These are phyloP conservation scores for Atherix ibis DNA, from an alignment of 2,888 invertebrate species.

Conservation along the genomic window DNA sequence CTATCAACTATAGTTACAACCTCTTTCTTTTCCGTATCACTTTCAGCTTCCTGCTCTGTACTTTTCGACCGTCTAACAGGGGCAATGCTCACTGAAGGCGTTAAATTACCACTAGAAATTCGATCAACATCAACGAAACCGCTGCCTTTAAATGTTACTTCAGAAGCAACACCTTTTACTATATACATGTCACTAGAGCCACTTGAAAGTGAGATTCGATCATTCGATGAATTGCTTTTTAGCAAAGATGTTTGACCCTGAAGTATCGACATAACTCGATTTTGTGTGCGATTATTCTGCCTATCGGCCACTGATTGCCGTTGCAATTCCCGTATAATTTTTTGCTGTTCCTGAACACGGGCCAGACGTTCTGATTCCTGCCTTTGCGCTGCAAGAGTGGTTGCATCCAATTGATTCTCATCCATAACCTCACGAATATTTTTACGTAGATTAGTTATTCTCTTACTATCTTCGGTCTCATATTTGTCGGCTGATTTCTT, in stretches of 20 bases:
- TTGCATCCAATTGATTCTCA: slow-evolving; percentile 81
- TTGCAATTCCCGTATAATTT: slow-evolving; percentile 66
- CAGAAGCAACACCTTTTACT: slow-evolving; percentile 7
- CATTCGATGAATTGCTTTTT: slow-evolving; percentile 22
- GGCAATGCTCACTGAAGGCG: slow-evolving; percentile 36
- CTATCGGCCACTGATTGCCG: slow-evolving; percentile 61
- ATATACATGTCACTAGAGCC: slow-evolving; percentile 9
- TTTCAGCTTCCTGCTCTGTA: slow-evolving; percentile 8
- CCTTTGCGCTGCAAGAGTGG: slow-evolving; percentile 79
- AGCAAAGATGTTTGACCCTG: slow-evolving; percentile 48
- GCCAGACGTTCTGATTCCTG: slow-evolving; percentile 81
- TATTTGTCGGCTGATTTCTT: slow-evolving; percentile 25
- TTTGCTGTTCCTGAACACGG: slow-evolving; percentile 71
- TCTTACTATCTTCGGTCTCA: slow-evolving; percentile 13
- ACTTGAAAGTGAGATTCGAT: slow-evolving; percentile 7
- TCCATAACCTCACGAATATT: slow-evolving; percentile 90
- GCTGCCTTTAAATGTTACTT: slow-evolving; percentile 8
- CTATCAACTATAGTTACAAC: slow-evolving; percentile 61
- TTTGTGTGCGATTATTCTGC: slow-evolving; percentile 50
- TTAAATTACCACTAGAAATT: slow-evolving; percentile 32
- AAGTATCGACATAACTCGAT: slow-evolving; percentile 51
- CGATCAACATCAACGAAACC: slow-evolving; percentile 9
- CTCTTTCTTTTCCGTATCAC: slow-evolving; percentile 16
- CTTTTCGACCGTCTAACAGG: slow-evolving; percentile 21
- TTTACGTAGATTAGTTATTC: slow-evolving; percentile 47